Evolutionary conservation across 92 coral and sea anemone genomes (phyloP).

Genomic region (Zoanthus sociatus): DNA sequence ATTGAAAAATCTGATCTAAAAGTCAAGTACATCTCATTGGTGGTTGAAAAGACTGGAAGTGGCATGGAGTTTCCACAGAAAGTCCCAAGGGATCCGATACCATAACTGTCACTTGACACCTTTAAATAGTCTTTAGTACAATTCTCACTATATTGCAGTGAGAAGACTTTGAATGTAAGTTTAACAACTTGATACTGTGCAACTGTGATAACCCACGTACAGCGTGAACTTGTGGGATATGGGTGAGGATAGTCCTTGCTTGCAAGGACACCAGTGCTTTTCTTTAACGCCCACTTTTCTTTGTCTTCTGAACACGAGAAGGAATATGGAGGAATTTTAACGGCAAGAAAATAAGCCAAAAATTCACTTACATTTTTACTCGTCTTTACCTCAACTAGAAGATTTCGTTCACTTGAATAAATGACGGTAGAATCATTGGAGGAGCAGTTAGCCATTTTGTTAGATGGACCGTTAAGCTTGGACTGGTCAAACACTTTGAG

Average conservation of each 20-base stretch:
- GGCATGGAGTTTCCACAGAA: conserved; percentile 28
- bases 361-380: not conserved
- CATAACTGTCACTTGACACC: conserved; percentile 6
- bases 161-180: conserved; percentile 27
- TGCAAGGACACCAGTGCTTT: not conserved
- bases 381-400: conserved; percentile 7
- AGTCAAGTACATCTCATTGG: conserved; percentile 35
- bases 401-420: conserved; percentile 9
- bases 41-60: not conserved
- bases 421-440: not conserved
- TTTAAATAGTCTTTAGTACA: conserved; percentile 12
- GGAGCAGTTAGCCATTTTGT: conserved; percentile 3
- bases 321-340: conserved; percentile 28
- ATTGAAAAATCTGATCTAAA: conserved; percentile 5
- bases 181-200: conserved; percentile 2
- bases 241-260: conserved; percentile 32
- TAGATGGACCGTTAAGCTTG: not conserved
- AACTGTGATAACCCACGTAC: conserved; percentile 25
- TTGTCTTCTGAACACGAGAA: conserved; percentile 17
- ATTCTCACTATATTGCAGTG: conserved; percentile 7
- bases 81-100: not conserved
- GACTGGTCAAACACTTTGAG: conserved; percentile 16
- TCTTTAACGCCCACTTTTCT: not conserved
- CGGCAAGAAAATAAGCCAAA: not conserved
- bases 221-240: not conserved